Evolutionary conservation across 2,888 invertebrate species (phyloP).

Genomic region (Nomada flava): DNA sequence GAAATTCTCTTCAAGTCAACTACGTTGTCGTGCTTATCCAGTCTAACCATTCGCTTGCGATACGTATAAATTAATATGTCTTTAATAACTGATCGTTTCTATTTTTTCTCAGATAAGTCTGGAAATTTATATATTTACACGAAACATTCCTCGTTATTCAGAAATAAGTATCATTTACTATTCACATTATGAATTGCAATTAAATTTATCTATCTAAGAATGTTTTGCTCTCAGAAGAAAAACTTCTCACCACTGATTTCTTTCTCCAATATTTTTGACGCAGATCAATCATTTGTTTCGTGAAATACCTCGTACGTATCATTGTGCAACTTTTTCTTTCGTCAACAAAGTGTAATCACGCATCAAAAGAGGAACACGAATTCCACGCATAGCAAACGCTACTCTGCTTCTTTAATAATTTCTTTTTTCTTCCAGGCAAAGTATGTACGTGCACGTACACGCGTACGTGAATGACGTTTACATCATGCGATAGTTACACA

Average conservation of each 20-base stretch:
- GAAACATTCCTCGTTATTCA: no score
- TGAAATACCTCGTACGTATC: no score
- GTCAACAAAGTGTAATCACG: no score
- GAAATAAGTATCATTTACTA: no score
- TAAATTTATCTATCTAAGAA: neutral
- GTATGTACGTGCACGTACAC: neutral
- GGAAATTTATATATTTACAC: neutral
- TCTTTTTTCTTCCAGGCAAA: constrained; percentile 28
- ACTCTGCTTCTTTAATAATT: constrained; percentile 18
- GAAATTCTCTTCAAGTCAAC: constrained; percentile 15
- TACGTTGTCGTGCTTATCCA: constrained; percentile 3
- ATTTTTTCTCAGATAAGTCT: neutral
- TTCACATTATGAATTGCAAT: neutral
- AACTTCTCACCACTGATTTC: neutral
- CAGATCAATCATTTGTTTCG: neutral
- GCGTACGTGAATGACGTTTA: constrained; percentile 32
- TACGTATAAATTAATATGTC: no score
- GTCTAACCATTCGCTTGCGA: neutral
- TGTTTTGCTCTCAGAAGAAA: neutral
- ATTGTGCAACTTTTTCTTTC: neutral
- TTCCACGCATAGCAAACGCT: no score
- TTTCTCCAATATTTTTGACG: neutral
- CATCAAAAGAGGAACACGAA: no score
- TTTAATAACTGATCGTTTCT: neutral
- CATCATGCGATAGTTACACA: constrained; percentile 61